Evolutionary conservation across 2,888 invertebrate genomes (phyloP).

Genomic region (Ormyrus labotus): DNA sequence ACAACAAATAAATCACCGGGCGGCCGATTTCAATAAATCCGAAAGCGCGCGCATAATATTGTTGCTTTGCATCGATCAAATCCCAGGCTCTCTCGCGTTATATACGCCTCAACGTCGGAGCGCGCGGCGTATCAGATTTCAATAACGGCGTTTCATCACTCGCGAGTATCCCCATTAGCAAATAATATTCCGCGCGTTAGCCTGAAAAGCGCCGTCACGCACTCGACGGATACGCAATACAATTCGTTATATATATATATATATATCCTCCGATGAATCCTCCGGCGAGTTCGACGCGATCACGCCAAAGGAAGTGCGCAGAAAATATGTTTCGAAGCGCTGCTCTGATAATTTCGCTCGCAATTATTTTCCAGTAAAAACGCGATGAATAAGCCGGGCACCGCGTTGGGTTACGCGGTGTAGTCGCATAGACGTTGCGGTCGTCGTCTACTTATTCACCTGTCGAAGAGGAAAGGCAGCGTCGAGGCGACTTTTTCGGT

Average conservation of each 20-base stretch:
- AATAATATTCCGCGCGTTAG: conserved; percentile 13
- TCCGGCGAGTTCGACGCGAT: too few relatives aligned
- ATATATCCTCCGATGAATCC: too few relatives aligned
- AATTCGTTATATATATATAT: too few relatives aligned
- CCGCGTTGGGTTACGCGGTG: too few relatives aligned
- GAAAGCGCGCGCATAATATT: background rate
- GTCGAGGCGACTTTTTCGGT: too few relatives aligned
- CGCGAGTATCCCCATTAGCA: conserved; percentile 18
- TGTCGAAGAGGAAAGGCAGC: too few relatives aligned
- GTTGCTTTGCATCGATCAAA: conserved; percentile 18
- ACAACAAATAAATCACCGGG: conserved; percentile 18
- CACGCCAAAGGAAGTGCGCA: too few relatives aligned
- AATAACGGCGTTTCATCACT: conserved; percentile 46
- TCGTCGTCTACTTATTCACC: too few relatives aligned
- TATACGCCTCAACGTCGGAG: background rate
- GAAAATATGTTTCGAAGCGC: conserved; percentile 5
- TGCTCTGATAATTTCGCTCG: conserved; percentile 29
- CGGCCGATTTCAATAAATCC: background rate
- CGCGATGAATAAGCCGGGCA: too few relatives aligned
- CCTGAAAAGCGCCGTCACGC: conserved; percentile 4
- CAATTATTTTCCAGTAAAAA: conserved; percentile 14
- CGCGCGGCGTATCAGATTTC: conserved; percentile 39
- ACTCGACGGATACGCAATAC: too few relatives aligned
- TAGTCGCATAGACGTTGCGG: too few relatives aligned
- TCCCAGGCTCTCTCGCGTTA: background rate